Evolutionary conservation across 2,888 invertebrate genomes (phyloP).

Genomic region (Agrochola macilenta): DNA sequence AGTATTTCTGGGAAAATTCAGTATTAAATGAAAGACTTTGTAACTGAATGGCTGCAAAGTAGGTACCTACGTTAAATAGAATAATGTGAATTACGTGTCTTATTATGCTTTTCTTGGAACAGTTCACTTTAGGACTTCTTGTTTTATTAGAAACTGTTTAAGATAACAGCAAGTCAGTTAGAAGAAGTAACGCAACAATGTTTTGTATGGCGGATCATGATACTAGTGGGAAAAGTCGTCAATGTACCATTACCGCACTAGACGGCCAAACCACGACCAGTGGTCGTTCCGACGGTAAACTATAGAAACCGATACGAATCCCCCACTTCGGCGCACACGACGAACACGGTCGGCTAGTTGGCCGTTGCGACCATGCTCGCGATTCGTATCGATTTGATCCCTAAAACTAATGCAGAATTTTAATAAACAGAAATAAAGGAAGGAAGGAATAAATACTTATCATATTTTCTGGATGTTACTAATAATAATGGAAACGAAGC

Average conservation of each 20-base stretch:
- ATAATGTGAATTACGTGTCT: slow-evolving; percentile 42
- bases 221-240: background rate
- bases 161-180: slow-evolving; percentile 6
- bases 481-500: background rate
- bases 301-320: no score
- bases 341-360: no score
- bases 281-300: no score
- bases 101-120: slow-evolving; percentile 22
- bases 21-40: slow-evolving; percentile 39
- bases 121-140: slow-evolving; percentile 1
- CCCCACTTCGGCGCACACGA: no score
- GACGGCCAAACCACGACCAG: no score
- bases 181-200: slow-evolving; percentile 14
- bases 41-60: slow-evolving; percentile 22
- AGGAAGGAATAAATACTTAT: background rate
- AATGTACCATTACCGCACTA: background rate
- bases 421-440: background rate
- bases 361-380: no score
- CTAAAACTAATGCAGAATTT: background rate
- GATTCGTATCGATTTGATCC: no score
- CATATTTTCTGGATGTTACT: background rate
- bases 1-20: slow-evolving; percentile 45
- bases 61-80: slow-evolving; percentile 9
- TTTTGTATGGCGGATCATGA: background rate
- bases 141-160: slow-evolving; percentile 18